Conservation (phyloP, 1,140 invertebrate genomes). For the Plectus sambesii region DNA sequence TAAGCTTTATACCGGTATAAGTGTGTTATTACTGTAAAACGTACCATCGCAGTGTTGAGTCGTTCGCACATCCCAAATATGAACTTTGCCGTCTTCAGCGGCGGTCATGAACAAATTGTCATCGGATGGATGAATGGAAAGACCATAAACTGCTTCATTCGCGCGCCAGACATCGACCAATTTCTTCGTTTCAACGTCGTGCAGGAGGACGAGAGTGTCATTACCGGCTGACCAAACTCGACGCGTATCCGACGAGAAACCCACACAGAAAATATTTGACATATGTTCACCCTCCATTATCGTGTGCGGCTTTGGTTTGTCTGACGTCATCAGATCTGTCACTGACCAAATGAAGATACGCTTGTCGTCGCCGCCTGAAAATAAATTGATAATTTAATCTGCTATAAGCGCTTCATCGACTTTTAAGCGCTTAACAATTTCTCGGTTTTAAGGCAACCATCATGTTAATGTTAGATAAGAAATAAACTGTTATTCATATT, state of each 20-base stretch:
- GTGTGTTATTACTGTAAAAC: too few species aligned
- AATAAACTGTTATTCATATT: too few species aligned
- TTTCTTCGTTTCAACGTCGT: slow-evolving; percentile 63
- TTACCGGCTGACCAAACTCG: slow-evolving; percentile 80
- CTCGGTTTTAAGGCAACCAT: too few species aligned
- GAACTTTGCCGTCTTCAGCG: slow-evolving; percentile 72
- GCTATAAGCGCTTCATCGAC: too few species aligned
- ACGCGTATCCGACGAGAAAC: slow-evolving; percentile 63
- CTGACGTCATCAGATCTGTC: slow-evolving; percentile 59
- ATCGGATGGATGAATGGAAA: too few species aligned
- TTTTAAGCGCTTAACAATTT: too few species aligned
- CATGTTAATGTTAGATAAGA: too few species aligned
- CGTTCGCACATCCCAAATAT: slow-evolving; percentile 71
- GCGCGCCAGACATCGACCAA: slow-evolving; percentile 66
- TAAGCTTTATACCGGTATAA: too few species aligned
- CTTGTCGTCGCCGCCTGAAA: slow-evolving; percentile 73
- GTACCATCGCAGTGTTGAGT: too few species aligned
- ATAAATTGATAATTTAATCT: too few species aligned
- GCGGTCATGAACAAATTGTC: slow-evolving; percentile 80
- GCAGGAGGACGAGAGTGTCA: slow-evolving; percentile 78
- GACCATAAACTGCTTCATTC: slow-evolving; percentile 73
- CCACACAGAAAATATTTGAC: slow-evolving; percentile 83
- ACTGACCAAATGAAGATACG: slow-evolving; percentile 76
- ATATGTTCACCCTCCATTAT: slow-evolving; percentile 67
- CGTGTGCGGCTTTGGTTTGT: slow-evolving; percentile 51